Base-by-base conservation (phyloP, 2,888 invertebrate species). In the Chironomus tentans region DNA sequence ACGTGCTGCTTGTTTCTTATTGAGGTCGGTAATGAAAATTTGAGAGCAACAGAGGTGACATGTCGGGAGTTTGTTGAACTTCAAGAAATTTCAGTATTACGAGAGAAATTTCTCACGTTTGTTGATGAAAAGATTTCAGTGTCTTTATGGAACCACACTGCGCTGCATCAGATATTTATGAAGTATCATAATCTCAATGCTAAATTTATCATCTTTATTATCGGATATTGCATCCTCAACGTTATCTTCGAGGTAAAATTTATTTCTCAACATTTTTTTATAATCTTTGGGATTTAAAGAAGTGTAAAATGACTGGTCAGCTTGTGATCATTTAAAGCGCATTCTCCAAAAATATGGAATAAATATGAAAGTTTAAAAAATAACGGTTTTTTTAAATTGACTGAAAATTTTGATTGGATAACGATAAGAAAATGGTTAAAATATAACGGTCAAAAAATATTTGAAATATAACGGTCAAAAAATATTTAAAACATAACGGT, bases 241-340 rank as follows among this genome's bases (percentile, higher is more conserved):
- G 28, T 61, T 7, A 47, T 71, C 22, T 71, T 50, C 15, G 71
- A 71, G 71, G 71, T 71, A 61, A 71, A 1, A 12, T 28, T 28
- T 28, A 28, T 38, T 24, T 56, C 6, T 56, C 7, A 28, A 4
- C 28, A 28, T 28, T 28, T 28, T n/a, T 4, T 28, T 28, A 28
- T 28, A 28, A 28, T 28, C 28, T 28, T 28, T 28, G 28, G 5
- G 28, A 4, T 28, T 28, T 28, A 24, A 3, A 24, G 28, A 4
- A 5, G 4, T 28, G 5, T 3, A 1, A 28, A 28, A 28, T 24
- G 22, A n/a, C 22, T 24, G 22, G 2, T 24, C 3, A 3, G 22
- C 2, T 24, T 24, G 22, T 24, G 22, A 24, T 24, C 3, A 24
- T 24, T 24, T 2, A 24, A 24, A 3, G 22, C 22, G 22, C 22